These are phyloP conservation scores for Eupeodes luniger DNA, from an alignment of 2,888 invertebrate genomes.

Conservation along the genomic window DNA sequence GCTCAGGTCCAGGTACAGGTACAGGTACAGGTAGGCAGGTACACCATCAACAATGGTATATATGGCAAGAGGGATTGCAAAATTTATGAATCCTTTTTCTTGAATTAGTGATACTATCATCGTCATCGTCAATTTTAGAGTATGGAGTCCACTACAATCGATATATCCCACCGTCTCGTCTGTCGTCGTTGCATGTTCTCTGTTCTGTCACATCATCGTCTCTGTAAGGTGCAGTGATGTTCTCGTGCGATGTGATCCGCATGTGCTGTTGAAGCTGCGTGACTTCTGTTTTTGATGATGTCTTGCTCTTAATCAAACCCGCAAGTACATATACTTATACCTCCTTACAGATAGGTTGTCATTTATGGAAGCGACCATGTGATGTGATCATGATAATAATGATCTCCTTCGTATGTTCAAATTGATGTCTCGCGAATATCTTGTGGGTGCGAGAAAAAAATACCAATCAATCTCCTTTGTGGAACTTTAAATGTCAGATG, in stretches of 20 bases:
- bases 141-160: conserved; percentile 78
- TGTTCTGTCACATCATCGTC: conserved; percentile 71
- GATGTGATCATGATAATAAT: conserved; percentile 73
- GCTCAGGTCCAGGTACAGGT: neutral
- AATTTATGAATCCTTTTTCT: conserved; percentile 74
- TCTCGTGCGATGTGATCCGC: conserved; percentile 7
- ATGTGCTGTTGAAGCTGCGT: neutral
- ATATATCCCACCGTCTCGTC: conserved; percentile 68
- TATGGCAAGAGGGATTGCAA: conserved; percentile 58
- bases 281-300: conserved; percentile 34
- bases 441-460: conserved; percentile 65
- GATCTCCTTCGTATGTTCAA: conserved; percentile 54
- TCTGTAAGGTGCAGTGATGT: conserved; percentile 67
- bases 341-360: conserved; percentile 49
- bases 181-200: neutral
- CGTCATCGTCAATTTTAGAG: conserved; percentile 63
- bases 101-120: conserved; percentile 71
- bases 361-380: conserved; percentile 74
- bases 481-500: conserved; percentile 28
- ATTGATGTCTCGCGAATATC: conserved; percentile 41
- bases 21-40: neutral
- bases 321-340: conserved; percentile 12
- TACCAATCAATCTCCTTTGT: conserved; percentile 1
- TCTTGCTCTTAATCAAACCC: conserved; percentile 69
- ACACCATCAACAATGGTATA: conserved; percentile 17